phyloP scores from a whole-genome alignment of 2,888 invertebrate species.

The Agrotis clavis region DNA sequence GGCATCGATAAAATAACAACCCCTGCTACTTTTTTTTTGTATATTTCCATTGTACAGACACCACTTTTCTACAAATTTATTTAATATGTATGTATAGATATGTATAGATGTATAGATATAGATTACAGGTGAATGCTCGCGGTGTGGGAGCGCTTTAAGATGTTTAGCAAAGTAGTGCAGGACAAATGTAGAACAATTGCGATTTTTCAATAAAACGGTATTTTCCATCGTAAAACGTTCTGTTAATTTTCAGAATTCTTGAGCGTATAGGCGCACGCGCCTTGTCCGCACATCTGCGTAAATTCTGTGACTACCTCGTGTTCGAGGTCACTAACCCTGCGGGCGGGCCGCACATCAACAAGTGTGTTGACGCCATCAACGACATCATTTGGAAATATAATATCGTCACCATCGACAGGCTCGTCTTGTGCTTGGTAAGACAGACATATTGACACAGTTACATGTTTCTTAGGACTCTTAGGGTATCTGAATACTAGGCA shows the following conservation, averaged over 20 bases:
- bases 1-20: no score
- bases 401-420: constrained; percentile 98
- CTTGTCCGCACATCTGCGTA: constrained; percentile 97
- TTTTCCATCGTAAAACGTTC: not conserved
- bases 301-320: constrained; percentile 98
- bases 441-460: constrained; percentile 55
- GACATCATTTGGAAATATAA: constrained; percentile 99
- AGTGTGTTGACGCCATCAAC: constrained; percentile 98
- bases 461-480: no score
- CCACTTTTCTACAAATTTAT: no score
- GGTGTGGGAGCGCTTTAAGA: no score
- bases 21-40: no score
- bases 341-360: constrained; percentile 97
- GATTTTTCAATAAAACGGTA: no score
- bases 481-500: no score
- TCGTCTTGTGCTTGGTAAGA: constrained; percentile 96
- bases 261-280: constrained; percentile 98
- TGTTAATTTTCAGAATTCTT: constrained; percentile 92
- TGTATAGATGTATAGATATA: no score
- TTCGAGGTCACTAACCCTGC: constrained; percentile 97
- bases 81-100: no score
- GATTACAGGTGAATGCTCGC: no score
- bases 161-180: not conserved
- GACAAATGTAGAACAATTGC: not conserved
- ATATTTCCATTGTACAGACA: no score